phyloP scores from a whole-genome alignment of 1,140 invertebrate genomes.

The Piezodorus guildinii region DNA sequence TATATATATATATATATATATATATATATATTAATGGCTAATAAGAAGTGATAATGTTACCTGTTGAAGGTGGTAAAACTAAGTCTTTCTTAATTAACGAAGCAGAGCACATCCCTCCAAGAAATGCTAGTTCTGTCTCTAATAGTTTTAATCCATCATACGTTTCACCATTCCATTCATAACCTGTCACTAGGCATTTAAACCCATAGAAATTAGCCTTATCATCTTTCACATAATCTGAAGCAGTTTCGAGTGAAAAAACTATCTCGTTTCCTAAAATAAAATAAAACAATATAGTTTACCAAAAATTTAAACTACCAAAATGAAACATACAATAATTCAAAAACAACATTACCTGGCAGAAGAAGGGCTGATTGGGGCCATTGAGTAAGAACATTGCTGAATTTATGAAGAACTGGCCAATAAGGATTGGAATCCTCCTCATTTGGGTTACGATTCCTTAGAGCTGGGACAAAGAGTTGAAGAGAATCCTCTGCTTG shows the following conservation, averaged over 20 bases:
- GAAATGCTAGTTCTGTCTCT: conserved; percentile 81
- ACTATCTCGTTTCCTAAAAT: conserved; percentile 75
- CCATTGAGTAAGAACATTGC: conserved; percentile 63
- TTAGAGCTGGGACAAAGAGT: conserved; percentile 57
- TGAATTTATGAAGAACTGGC: conserved; percentile 61
- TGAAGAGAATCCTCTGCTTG: conserved; percentile 88
- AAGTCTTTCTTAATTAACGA: conserved; percentile 80
- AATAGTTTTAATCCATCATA: conserved; percentile 58
- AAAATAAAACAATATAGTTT: conserved; percentile 18
- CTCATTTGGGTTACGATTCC: conserved; percentile 1
- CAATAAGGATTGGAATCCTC: conserved; percentile 40
- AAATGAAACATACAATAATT: neutral
- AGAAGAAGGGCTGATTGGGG: conserved; percentile 74
- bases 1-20: too few species aligned
- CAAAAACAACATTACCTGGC: conserved; percentile 45
- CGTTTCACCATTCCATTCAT: conserved; percentile 59
- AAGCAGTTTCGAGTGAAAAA: conserved; percentile 89
- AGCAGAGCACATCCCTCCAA: conserved; percentile 80
- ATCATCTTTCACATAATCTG: conserved; percentile 89
- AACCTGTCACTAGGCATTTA: conserved; percentile 82
- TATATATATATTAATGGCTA: too few species aligned
- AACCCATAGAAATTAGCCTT: conserved; percentile 76
- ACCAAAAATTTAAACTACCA: neutral
- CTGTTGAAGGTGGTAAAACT: conserved; percentile 50
- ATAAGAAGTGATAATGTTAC: conserved; percentile 34